Base-by-base conservation (phyloP, 2,888 invertebrate species). In the Athetis lepigone region DNA sequence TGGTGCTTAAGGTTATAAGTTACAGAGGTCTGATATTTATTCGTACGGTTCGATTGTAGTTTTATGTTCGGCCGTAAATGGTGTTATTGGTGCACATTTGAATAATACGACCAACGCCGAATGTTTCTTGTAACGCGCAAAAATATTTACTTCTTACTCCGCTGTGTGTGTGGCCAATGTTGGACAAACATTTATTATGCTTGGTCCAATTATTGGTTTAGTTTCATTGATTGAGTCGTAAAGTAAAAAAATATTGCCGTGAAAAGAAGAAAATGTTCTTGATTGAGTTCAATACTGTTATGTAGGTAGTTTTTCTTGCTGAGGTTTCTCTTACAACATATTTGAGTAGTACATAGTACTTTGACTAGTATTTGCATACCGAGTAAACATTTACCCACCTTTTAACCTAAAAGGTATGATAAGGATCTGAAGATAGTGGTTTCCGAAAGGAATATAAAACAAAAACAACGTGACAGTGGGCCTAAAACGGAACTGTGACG, bases 11-110 rank as follows among this genome's bases (percentile, higher is more conserved):
- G 89, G 92, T 90, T 91, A 92, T 91, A 91, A 90, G 93, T 93
- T 90, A 92, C 89, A 87, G 91, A 90, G 92, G 92, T 92, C 92
- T 87, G 92, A 93, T 93, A 93, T 94, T 92, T 94, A 93, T 94
- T 92, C 90, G 90, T 91, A 85, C 88, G 86, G 92, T 90, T 92
- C 91, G 92, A 93, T 93, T 92, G 94, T 94, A 93, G 94, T 94
- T 94, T 94, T 94, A 94, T 92, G 92, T 85, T 68, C 84, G 89
- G 87, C 90, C 93, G 89, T 94, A 94, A 94, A 94, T 92, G 93
- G 84, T 88, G 86, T 93, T 94, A 94, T 94, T 93, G 94, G 91
- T 83, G 85, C 90, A 83, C 91, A 94, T 94, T 94, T 94, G 94
- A 94, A 94, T 94, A 94, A 91, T 92, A 91, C 92, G 92, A 91